phyloP scores from a whole-genome alignment of 2,888 invertebrate species.

The Lypha dubia region DNA sequence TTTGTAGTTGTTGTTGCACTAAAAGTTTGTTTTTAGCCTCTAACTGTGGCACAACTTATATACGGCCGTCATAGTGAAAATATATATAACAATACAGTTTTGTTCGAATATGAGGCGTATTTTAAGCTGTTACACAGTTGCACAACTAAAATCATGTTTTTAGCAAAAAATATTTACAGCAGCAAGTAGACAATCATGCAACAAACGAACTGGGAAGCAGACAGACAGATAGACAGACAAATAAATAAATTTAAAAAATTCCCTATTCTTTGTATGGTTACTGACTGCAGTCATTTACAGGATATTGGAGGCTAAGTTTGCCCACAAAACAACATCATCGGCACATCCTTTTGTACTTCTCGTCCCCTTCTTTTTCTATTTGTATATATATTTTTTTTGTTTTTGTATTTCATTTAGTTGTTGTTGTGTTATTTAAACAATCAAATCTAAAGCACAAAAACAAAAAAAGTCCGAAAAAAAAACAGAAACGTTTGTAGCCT shows the following conservation, averaged over 20 bases:
- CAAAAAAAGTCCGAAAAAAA: slow-evolving; percentile 5
- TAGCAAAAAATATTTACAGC: background rate
- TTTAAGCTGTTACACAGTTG: slow-evolving; percentile 7
- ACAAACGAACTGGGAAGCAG: slow-evolving; percentile 7
- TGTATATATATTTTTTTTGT: background rate
- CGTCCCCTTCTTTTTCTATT: too few relatives aligned
- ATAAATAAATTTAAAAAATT: slow-evolving; percentile 49
- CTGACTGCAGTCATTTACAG: slow-evolving; percentile 66
- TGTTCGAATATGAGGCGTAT: background rate
- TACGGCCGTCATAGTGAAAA: slow-evolving; percentile 3
- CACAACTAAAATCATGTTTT: background rate
- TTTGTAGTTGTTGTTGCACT: slow-evolving; percentile 29
- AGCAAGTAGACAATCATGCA: slow-evolving; percentile 10
- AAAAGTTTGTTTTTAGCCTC: slow-evolving; percentile 23
- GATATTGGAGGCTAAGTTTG: slow-evolving; percentile 58
- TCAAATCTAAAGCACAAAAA: slow-evolving; percentile 25
- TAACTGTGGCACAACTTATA: slow-evolving; percentile 25
- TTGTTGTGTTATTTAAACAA: slow-evolving; percentile 36
- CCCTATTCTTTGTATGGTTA: slow-evolving; percentile 42
- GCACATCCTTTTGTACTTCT: slow-evolving; percentile 28
- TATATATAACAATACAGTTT: slow-evolving; percentile 20
- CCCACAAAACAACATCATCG: slow-evolving; percentile 42
- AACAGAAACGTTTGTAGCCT: slow-evolving; percentile 24
- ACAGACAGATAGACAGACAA: background rate
- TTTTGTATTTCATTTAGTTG: slow-evolving; percentile 4